Conservation (phyloP, 2,113 vertebrate genomes). For the Dasyprocta punctata region DNA sequence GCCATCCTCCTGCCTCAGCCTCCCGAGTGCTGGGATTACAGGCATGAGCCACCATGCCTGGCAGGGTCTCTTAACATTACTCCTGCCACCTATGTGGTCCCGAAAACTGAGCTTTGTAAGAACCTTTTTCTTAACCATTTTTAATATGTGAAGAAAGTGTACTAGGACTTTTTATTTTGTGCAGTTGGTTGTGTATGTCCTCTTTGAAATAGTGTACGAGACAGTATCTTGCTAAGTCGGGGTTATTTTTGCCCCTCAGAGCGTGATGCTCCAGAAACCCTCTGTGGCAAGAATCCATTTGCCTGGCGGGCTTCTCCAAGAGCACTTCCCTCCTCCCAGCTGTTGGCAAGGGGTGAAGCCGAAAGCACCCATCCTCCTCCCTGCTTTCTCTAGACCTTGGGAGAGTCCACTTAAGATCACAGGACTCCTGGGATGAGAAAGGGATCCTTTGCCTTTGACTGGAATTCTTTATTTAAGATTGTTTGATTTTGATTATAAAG, state of each 20-base stretch:
- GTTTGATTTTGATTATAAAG: background rate
- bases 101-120: background rate
- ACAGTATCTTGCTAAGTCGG: background rate
- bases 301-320: no score
- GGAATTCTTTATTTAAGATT: background rate
- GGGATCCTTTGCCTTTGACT: background rate
- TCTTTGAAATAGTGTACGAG: background rate
- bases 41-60: no score
- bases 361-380: background rate
- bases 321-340: fast-evolving
- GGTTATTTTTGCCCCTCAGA: background rate
- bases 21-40: no score
- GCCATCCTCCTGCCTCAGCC: no score
- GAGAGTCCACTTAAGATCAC: background rate
- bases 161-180: background rate
- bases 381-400: background rate
- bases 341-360: background rate
- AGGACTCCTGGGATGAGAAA: background rate
- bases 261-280: background rate
- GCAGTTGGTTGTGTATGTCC: background rate
- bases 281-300: background rate
- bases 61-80: background rate
- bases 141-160: background rate
- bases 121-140: background rate
- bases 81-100: background rate